Evolutionary conservation across 2,797 vertebrate genomes (phyloP), one percentile per base, ranked within the genome.

Genomic region (Poeciliopsis infans): DNA sequence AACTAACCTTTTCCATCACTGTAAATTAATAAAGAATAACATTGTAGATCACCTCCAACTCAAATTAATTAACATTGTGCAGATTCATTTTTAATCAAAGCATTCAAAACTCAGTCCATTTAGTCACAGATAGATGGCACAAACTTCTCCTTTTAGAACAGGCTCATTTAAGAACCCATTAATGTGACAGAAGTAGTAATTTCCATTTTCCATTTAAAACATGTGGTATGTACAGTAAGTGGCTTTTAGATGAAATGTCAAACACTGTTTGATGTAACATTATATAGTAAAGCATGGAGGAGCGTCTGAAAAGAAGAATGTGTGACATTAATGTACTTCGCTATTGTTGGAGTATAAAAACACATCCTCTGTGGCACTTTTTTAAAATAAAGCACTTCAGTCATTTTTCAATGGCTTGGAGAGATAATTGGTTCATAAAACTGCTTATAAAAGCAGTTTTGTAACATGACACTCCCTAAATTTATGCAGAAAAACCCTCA

Each of bases 351-450:
- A 61, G 12, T 12, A 81, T 57, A 66, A 74, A 12, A 55, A 55
- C 3, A 55, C 73, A 75, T 66, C 45, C 61, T 81, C 49, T 23
- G 57, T 46, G 79, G 66, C 66, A 57, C 78, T 83, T 80, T 45
- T 45, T 2, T 53, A 85, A 79, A 90, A 86, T 79, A 59, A 49
- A 75, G 74, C 31, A 79, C 59, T 72, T 83, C 25, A 77, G 78
- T 87, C 36, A 83, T 86, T 78, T 57, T 75, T 20, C 18, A 0
- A 28, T 77, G 83, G 74, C 81, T 91, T 71, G 79, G 53, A 87
- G 51, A 77, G 61, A 82, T 71, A 86, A 87, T 85, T 84, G 76
- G 25, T 84, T 61, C 82, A 84, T 79, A 91, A 84, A 83, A 59
- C 80, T 61, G 49, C 73, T 80, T 70, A 15, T 73, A 7, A n/a